Conservation (phyloP, 1,140 invertebrate species). For the Bombus soroeensis region DNA sequence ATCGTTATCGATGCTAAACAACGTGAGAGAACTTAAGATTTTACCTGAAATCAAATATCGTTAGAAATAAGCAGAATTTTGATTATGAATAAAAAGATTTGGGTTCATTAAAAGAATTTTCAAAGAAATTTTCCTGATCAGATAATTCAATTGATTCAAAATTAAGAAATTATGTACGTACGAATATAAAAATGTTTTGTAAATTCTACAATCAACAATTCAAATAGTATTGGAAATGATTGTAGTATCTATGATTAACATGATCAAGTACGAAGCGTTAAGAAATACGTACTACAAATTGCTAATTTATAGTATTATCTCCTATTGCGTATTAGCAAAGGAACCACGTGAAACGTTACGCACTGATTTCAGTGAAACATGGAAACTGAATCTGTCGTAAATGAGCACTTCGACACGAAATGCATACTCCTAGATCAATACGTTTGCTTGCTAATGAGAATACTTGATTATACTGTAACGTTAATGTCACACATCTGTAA, state of each 20-base stretch:
- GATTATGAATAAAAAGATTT: too few species aligned
- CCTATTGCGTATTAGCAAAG: neutral
- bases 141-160: neutral
- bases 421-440: neutral
- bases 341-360: neutral
- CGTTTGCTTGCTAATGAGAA: neutral
- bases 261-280: neutral
- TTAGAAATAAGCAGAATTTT: neutral
- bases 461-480: neutral
- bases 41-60: neutral
- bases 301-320: neutral
- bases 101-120: too few species aligned
- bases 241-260: neutral
- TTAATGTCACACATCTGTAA: neutral
- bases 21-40: too few species aligned
- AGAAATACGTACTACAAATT: neutral
- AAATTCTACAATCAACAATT: neutral
- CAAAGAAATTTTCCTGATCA: neutral
- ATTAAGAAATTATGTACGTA: neutral
- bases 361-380: neutral
- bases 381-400: conserved; percentile 10
- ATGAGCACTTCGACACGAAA: neutral
- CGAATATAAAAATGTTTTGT: neutral
- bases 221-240: neutral
- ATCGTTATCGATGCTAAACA: too few species aligned